phyloP scores from a whole-genome alignment of 2,797 vertebrate genomes.

The Poeciliopsis presidionis region DNA sequence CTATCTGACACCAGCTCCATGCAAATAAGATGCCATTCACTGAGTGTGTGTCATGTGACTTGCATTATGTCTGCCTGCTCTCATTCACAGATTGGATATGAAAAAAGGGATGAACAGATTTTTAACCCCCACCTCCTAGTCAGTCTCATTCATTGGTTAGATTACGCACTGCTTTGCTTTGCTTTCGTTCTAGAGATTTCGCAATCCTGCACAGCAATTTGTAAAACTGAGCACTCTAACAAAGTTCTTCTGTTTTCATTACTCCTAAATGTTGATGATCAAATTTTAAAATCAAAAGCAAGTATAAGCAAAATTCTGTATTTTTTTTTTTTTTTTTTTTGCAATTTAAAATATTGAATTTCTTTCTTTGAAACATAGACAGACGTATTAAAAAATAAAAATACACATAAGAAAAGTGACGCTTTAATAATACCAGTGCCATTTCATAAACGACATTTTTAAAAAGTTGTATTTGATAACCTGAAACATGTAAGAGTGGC shows the following conservation, averaged over 20 bases:
- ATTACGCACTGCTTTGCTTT: slow-evolving; percentile 10
- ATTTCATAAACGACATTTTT: background rate
- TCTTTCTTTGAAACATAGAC: no score
- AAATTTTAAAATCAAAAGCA: background rate
- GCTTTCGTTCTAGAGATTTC: slow-evolving; percentile 12
- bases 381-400: no score
- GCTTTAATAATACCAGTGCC: no score
- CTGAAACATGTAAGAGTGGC: background rate
- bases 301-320: background rate
- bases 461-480: background rate
- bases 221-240: background rate
- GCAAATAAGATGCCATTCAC: background rate
- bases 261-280: background rate
- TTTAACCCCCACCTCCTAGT: background rate
- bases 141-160: slow-evolving; percentile 37
- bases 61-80: slow-evolving; percentile 16
- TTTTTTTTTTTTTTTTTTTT: no score
- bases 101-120: slow-evolving; percentile 39
- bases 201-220: background rate
- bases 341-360: no score
- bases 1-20: slow-evolving; percentile 3
- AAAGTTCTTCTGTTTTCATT: background rate
- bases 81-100: slow-evolving; percentile 48
- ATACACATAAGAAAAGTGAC: no score
- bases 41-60: slow-evolving; percentile 14